Conservation (phyloP, 64 coral and sea anemone species). For the Platygyra sinensis region DNA sequence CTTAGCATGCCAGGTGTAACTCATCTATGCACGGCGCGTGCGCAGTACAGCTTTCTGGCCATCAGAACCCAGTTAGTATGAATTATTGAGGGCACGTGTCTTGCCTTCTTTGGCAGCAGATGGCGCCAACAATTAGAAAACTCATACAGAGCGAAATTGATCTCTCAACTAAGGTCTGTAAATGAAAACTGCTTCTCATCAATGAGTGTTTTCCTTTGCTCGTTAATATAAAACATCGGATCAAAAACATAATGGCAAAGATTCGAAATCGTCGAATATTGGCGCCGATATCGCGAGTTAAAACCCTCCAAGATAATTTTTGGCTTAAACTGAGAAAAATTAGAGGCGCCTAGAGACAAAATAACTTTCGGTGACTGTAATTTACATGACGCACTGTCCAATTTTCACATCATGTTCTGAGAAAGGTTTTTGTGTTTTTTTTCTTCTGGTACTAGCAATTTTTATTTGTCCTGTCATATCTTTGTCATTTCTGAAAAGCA, state of each 20-base stretch:
- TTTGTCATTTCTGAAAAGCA: conserved; percentile 34
- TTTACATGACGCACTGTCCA: conserved; percentile 9
- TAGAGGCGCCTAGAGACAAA: background rate
- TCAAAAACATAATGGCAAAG: background rate
- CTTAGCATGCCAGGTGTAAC: conserved; percentile 41
- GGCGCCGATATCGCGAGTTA: background rate
- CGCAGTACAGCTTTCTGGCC: background rate
- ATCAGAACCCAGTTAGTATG: conserved; percentile 31
- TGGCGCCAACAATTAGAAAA: conserved; percentile 48
- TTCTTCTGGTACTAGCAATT: conserved; percentile 35
- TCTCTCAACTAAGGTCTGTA: conserved; percentile 36
- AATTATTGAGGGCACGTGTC: conserved; percentile 55
- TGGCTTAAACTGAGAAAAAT: background rate
- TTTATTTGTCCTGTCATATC: conserved; percentile 45
- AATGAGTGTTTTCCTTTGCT: background rate
- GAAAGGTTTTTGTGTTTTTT: conserved; percentile 22
- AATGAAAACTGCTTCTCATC: conserved; percentile 22
- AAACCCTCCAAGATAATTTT: background rate
- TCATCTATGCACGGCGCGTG: conserved; percentile 20
- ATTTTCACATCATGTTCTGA: conserved; percentile 27
- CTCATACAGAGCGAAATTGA: conserved; percentile 43
- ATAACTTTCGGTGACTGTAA: conserved; percentile 5
- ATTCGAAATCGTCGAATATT: background rate
- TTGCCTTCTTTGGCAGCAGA: conserved; percentile 11
- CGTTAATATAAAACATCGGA: background rate